Percentiles rank a stretch among this genome's conserved stretches.
Evolutionary conservation across 1,140 invertebrate genomes (phyloP).

Genomic region (Rhopalosiphum padi): DNA sequence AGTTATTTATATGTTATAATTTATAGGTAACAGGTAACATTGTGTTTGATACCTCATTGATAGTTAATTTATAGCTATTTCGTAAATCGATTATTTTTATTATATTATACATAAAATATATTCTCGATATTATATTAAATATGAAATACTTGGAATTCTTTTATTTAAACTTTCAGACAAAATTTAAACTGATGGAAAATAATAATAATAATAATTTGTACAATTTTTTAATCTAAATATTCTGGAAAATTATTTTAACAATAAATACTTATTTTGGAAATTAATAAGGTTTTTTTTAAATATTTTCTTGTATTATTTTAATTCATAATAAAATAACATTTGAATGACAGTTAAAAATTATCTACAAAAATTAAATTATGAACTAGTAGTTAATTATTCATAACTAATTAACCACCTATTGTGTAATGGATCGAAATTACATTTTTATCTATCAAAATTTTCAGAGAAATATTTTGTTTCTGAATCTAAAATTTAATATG

Average conservation of each 20-base stretch:
- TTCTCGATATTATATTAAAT: neutral
- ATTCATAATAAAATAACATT: neutral
- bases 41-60: neutral
- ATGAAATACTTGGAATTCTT: neutral
- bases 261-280: neutral
- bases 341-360: neutral
- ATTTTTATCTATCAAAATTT: no score
- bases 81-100: neutral
- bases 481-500: no score
- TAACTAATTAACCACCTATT: no score
- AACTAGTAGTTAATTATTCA: no score
- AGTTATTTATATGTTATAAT: neutral
- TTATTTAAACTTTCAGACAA: neutral
- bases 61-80: neutral
- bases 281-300: neutral
- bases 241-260: neutral
- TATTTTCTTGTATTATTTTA: neutral
- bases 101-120: neutral
- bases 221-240: neutral
- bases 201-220: neutral
- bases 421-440: no score
- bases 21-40: neutral
- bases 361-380: no score
- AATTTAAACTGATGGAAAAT: neutral
- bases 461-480: no score